A percentile compares a stretch with the other conserved stretches of the same genome.
Conservation (phyloP, 2,888 invertebrate genomes). For the Trissolcus japonicus region DNA sequence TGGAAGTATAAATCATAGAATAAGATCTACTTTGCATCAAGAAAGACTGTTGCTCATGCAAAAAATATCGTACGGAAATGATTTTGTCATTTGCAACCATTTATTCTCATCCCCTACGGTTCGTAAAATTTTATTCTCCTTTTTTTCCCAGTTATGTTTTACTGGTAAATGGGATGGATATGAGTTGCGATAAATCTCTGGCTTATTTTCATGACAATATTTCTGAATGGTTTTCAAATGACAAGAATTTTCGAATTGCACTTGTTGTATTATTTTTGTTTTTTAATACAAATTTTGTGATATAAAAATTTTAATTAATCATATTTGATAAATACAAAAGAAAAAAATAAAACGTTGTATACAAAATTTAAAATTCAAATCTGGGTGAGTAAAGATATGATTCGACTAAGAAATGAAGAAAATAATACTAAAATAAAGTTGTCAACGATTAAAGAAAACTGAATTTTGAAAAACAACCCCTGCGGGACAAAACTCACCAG, state of each 20-base stretch:
- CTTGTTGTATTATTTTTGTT: not conserved
- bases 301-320: not conserved
- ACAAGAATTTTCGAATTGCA: conserved; percentile 16
- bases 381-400: not conserved
- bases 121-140: conserved; percentile 10
- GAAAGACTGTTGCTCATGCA: conserved; percentile 32
- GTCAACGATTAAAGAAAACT: conserved; percentile 50
- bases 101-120: not conserved
- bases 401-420: not conserved
- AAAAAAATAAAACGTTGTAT: conserved; percentile 21
- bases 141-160: not conserved
- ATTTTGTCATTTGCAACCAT: conserved; percentile 52
- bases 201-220: conserved; percentile 75
- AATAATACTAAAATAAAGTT: conserved; percentile 13
- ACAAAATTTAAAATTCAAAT: not conserved
- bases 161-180: not conserved
- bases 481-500: conserved; percentile 75
- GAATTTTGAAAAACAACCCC: conserved; percentile 71
- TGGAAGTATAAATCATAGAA: conserved; percentile 19
- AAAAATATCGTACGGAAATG: conserved; percentile 23
- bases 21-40: conserved; percentile 15
- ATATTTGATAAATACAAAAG: conserved; percentile 27
- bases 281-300: conserved; percentile 16
- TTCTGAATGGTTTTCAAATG: conserved; percentile 55
- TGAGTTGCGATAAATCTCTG: conserved; percentile 56